Percentiles rank a stretch among this genome's conserved stretches.
These are phyloP conservation scores for Sitta europaea DNA, from an alignment of 2,113 vertebrate species.

Conservation along the genomic window DNA sequence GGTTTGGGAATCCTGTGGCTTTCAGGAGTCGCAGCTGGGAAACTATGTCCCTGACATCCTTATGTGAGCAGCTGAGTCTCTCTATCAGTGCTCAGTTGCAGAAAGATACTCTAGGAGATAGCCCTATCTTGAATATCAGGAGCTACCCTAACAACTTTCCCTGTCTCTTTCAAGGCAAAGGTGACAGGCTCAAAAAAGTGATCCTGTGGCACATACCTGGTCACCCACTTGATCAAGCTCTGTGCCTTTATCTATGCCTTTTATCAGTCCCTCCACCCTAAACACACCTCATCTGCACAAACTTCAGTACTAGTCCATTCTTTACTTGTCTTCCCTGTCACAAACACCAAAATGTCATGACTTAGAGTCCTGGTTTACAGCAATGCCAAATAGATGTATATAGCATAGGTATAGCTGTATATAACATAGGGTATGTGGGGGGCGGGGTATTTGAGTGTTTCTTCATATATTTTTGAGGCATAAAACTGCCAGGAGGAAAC, in stretches of 20 bases:
- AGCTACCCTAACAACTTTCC: background rate
- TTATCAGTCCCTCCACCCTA: background rate
- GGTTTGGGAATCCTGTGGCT: background rate
- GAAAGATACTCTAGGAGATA: background rate
- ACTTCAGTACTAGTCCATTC: background rate
- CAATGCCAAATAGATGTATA: background rate
- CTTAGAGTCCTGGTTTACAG: background rate
- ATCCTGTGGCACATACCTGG: background rate
- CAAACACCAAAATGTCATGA: background rate
- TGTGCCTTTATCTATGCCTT: background rate
- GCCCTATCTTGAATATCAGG: background rate
- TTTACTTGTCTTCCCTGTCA: background rate
- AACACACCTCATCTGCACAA: background rate
- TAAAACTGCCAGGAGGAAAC: background rate
- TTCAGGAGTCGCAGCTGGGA: background rate
- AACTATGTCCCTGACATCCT: rapidly evolving
- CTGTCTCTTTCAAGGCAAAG: background rate
- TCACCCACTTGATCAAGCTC: rapidly evolving
- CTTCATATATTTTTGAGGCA: background rate
- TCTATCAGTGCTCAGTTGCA: background rate
- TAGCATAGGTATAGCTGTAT: background rate
- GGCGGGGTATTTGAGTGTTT: background rate
- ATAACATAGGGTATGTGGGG: background rate
- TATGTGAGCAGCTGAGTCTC: background rate
- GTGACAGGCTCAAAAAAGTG: background rate